These are phyloP conservation scores for Sialis lutaria DNA, from an alignment of 2,888 invertebrate species.

Conservation along the genomic window DNA sequence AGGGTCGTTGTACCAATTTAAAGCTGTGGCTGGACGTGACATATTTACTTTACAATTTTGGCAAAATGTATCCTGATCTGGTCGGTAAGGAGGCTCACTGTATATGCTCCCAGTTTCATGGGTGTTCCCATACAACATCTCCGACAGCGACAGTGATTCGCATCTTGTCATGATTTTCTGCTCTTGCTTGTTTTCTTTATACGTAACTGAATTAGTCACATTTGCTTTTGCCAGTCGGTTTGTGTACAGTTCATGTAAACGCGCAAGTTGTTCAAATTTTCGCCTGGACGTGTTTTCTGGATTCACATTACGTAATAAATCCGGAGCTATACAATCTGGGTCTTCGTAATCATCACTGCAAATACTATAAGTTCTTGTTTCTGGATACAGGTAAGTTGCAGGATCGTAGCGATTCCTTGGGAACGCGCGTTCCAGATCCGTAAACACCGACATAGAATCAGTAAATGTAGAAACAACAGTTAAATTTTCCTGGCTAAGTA, in stretches of 20 bases:
- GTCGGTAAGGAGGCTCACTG: constrained; percentile 64
- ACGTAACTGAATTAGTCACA: constrained; percentile 43
- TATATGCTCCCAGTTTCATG: constrained; percentile 67
- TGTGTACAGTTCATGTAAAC: constrained; percentile 65
- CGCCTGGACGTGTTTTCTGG: constrained; percentile 24
- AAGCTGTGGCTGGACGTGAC: constrained; percentile 47
- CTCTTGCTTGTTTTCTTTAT: constrained; percentile 25
- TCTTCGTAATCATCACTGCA: constrained; percentile 35
- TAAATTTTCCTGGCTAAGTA: constrained; percentile 79
- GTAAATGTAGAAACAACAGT: constrained; percentile 83
- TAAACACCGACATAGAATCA: constrained; percentile 48
- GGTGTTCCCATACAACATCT: constrained; percentile 47
- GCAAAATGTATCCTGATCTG: constrained; percentile 53
- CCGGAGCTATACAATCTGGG: constrained; percentile 22
- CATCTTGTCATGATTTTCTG: constrained; percentile 40
- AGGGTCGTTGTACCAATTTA: constrained; percentile 40
- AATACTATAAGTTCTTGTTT: constrained; percentile 26
- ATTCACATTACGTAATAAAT: constrained; percentile 17
- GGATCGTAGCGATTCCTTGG: constrained; percentile 40
- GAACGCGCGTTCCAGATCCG: constrained; percentile 47
- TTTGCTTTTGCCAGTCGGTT: constrained; percentile 61
- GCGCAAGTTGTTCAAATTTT: constrained; percentile 66
- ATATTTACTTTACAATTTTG: constrained; percentile 57
- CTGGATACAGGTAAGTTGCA: constrained; percentile 16
- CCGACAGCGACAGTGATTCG: constrained; percentile 51